Base-by-base conservation (phyloP, 2,113 vertebrate species). In the Melierax canorus region DNA sequence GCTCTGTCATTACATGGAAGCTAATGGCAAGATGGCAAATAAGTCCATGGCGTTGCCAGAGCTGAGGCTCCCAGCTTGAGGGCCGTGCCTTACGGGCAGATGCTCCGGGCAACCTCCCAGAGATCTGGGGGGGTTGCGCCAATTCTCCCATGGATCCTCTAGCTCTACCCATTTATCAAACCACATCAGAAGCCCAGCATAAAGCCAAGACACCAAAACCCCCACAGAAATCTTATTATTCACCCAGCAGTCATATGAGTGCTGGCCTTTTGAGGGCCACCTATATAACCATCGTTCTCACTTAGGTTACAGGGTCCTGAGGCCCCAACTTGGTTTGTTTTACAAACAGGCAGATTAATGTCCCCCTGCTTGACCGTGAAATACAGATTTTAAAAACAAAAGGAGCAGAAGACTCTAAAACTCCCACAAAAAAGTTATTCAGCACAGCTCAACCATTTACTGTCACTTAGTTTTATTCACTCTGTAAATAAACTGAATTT, bases 111-210 rank as follows among this genome's bases (percentile, higher is more conserved):
- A 86, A 62, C 46, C 46, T 91, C 92, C 73, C 95, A 94, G 69
- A 75, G 58, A 91, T 72, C 41, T 79, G 10, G 26, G 22, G 29
- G 41, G 5, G 11, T 34, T 83, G 26, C 3, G 85, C 93, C 95
- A 96, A 82, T 95, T 92, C 79, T 59, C 53, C 41, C 77, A 79
- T 38, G 72, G 73, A 92, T 94, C 45, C 56, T 88, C 67, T 63
- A 86, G 29, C 58, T 95, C 77, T 79, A 60, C 71, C 58, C 93
- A 96, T 95, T 95, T 88, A 94, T 95, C 96, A 97, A 89, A 73
- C n/a, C 17, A 32, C 71, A 74, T 66, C 62, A 71, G 69, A 71
- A 86, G 55, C n/a, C 38, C 38, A 85, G 53, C 13, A 30, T 45
- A 90, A 89, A 91, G 66, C 46, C 58, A 79, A 90, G 84, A 68